Evolutionary conservation across 2,888 invertebrate species (phyloP), one percentile per base, ranked within the genome.

Genomic region (Sesamia inferens): DNA sequence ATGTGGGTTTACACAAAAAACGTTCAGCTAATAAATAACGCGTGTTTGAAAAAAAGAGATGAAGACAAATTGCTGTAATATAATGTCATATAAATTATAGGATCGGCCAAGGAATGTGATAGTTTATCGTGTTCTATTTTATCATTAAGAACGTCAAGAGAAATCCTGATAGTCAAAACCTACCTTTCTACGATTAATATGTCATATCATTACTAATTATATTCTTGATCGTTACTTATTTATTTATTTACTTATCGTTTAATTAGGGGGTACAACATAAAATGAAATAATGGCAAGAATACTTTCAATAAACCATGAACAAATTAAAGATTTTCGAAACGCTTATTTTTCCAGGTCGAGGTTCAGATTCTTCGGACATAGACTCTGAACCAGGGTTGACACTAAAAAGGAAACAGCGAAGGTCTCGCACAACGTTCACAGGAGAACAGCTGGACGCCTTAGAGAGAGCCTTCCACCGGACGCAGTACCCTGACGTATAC

Each of bases 401-500:
- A 0, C 92, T 99, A 87, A 99, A 99, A 92, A 96, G 99, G 48
- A 99, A 99, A 90, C 99, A 99, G 90, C 97, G 99, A 0, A 97
- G 99, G 13, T 99, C 99, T 70, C 97, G 99, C 39, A 99, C 99
- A 39, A 99, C 99, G 5, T 99, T 99, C 94, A 98, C 99, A 0
- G 99, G 99, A 0, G 98, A 99, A 88, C 99, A 99, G 90, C 92
- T 99, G 84, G 99, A 99, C 88, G 99, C 99, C 76, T 93, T 99
- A 79, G 99, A 99, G 92, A 97, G 98, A 80, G 99, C 99, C 0
- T 99, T 99, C 93, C 98, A 98, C 87, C 96, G 99, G 66, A 99
- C 99, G 0, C 99, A 99, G 91, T 99, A 99, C 91, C 99, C 99
- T 0, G 99, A 99, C 90, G 99, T 99, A 31, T 99, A 99, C 91